These are phyloP conservation scores for Phania funesta DNA, from an alignment of 2,888 invertebrate genomes.

Conservation along the genomic window DNA sequence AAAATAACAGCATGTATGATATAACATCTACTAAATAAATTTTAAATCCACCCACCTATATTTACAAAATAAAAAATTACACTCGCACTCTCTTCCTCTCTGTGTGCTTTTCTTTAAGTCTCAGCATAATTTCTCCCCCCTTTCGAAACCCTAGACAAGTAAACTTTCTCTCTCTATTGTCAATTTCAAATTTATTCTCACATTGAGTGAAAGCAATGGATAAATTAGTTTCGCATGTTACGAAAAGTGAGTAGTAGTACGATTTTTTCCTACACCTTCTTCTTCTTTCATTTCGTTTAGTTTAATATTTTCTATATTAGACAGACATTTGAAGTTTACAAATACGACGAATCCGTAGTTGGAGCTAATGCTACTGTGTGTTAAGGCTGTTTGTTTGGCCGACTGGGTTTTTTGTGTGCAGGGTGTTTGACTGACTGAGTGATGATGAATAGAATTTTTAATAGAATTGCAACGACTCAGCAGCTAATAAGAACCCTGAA, in stretches of 20 bases:
- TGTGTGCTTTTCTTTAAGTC: constrained; percentile 1
- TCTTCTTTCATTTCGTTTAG: neutral
- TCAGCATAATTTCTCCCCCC: neutral
- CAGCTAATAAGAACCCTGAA: constrained; percentile 56
- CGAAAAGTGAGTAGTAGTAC: constrained; percentile 42
- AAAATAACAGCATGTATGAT: too few species aligned
- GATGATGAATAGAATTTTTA: constrained; percentile 61
- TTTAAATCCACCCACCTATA: constrained; percentile 21
- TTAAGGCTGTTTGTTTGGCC: constrained; percentile 36
- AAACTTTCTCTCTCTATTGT: constrained; percentile 64
- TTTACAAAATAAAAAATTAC: constrained; percentile 22
- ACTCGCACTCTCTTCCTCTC: constrained; percentile 17
- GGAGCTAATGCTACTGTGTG: constrained; percentile 53
- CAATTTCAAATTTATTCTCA: constrained; percentile 56
- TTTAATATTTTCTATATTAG: constrained; percentile 55
- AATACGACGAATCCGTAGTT: constrained; percentile 63
- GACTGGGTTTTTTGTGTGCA: constrained; percentile 36
- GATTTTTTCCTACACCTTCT: constrained; percentile 3
- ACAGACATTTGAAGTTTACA: constrained; percentile 55
- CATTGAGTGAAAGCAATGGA: constrained; percentile 62
- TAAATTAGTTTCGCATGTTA: constrained; percentile 64
- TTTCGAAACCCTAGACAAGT: too few species aligned
- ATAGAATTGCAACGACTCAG: constrained; percentile 65
- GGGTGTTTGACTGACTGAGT: constrained; percentile 42
- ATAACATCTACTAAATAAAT: neutral